Percentiles rank a stretch among this genome's conserved stretches.
Evolutionary conservation across 2,113 vertebrate genomes (phyloP).

Genomic region (Marmota flaviventris): DNA sequence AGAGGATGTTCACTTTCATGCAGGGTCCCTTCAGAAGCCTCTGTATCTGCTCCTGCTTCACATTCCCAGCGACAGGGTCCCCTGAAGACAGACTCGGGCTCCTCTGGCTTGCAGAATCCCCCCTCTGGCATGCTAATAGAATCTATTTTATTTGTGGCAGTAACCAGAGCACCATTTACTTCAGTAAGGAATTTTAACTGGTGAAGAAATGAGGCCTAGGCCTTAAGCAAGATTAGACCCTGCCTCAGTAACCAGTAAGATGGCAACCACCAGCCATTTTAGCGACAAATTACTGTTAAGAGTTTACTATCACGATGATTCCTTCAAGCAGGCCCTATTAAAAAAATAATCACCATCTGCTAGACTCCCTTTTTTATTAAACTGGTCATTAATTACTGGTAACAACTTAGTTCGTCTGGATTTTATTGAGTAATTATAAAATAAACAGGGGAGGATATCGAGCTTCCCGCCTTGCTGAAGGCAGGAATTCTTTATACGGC

Average conservation of each 20-base stretch:
- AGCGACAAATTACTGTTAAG: constrained; percentile 25
- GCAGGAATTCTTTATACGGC: constrained; percentile 70
- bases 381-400: constrained; percentile 79
- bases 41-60: neutral
- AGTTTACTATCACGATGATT: constrained; percentile 43
- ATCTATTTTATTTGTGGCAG: constrained; percentile 2
- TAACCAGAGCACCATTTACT: neutral
- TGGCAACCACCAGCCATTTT: neutral
- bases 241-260: neutral
- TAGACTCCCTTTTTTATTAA: constrained; percentile 72
- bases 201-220: neutral
- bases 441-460: constrained; percentile 72
- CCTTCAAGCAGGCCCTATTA: constrained; percentile 56
- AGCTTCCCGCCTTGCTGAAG: constrained; percentile 39
- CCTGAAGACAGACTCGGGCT: neutral
- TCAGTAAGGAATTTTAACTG: constrained; percentile 6
- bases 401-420: constrained; percentile 76
- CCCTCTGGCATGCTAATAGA: neutral
- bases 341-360: constrained; percentile 79
- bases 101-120: neutral
- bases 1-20: neutral
- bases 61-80: neutral
- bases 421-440: constrained; percentile 83
- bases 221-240: neutral
- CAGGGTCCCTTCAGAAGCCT: neutral